phyloP scores from a whole-genome alignment of 2,888 invertebrate genomes.

The Chironomus riparius region DNA sequence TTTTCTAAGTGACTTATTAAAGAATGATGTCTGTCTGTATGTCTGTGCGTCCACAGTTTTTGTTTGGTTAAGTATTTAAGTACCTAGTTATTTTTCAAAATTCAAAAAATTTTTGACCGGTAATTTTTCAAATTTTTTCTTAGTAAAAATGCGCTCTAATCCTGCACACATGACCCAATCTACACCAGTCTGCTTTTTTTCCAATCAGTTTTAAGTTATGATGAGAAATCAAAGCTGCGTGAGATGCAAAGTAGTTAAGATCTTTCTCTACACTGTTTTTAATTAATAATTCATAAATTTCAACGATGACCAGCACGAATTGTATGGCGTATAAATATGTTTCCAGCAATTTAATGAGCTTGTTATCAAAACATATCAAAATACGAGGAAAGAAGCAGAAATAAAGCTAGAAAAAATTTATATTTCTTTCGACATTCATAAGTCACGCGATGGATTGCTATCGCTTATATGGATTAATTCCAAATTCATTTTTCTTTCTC shows the following conservation, averaged over 20 bases:
- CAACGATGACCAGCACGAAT: slow-evolving; percentile 4
- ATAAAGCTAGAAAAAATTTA: background rate
- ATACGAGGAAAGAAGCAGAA: background rate
- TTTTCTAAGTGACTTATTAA: no score
- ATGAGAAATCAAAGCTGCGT: slow-evolving; percentile 8
- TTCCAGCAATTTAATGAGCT: slow-evolving; percentile 10
- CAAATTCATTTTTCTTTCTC: background rate
- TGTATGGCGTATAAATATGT: background rate
- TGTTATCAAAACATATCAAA: slow-evolving; percentile 18
- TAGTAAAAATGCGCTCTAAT: no score
- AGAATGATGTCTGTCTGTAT: no score
- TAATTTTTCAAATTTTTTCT: no score
- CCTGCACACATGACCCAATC: no score
- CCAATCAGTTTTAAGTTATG: background rate
- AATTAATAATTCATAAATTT: slow-evolving; percentile 21
- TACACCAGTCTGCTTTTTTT: no score
- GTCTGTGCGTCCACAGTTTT: no score
- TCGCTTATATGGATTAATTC: background rate
- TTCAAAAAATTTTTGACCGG: no score
- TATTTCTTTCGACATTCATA: background rate
- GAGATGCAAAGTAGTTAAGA: background rate
- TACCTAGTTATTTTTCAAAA: no score
- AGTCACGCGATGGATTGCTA: slow-evolving; percentile 16
- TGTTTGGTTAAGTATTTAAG: no score
- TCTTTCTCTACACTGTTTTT: background rate